phyloP scores from a whole-genome alignment of 2,113 vertebrate genomes.

The Micronycteris hirsuta region DNA sequence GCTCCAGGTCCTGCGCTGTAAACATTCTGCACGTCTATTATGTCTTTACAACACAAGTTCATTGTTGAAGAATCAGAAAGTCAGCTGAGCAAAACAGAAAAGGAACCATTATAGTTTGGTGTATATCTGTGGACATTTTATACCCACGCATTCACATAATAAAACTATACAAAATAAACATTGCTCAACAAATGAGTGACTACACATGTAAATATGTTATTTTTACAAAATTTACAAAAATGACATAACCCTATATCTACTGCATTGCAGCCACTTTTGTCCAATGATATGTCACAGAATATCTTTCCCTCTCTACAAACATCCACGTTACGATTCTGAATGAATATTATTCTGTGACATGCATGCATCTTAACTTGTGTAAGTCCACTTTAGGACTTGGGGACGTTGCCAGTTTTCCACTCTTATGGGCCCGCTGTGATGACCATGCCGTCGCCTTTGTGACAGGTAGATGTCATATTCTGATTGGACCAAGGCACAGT shows the following conservation, averaged over 20 bases:
- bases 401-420: neutral
- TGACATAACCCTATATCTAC: neutral
- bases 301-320: neutral
- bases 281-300: neutral
- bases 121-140: neutral
- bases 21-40: neutral
- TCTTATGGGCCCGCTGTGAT: neutral
- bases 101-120: neutral
- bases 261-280: neutral
- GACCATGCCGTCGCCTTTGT: neutral
- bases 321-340: neutral
- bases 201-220: neutral
- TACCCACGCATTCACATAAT: neutral
- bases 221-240: slow-evolving; percentile 20
- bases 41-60: neutral
- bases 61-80: slow-evolving; percentile 6
- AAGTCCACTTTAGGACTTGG: neutral
- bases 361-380: neutral
- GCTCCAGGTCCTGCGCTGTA: neutral
- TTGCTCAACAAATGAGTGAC: neutral
- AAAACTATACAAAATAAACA: neutral
- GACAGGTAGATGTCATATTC: neutral
- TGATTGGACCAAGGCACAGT: neutral
- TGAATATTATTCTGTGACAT: neutral
- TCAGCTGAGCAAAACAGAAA: neutral